phyloP scores from a whole-genome alignment of 35 echinoderm and acorn worm genomes.

The Patiria miniata region DNA sequence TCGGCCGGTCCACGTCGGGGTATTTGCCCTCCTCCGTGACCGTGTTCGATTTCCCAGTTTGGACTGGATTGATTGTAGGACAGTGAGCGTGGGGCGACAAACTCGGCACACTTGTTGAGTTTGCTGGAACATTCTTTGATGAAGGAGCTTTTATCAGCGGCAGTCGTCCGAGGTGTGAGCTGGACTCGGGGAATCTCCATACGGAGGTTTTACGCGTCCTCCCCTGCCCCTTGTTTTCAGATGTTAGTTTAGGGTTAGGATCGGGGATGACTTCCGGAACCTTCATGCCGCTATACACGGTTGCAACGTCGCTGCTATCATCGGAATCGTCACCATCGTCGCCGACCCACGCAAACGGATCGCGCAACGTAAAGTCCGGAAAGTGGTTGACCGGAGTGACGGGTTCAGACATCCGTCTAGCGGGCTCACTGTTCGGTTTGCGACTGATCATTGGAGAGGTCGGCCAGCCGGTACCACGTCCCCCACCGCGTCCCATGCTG shows the following conservation, averaged over 20 bases:
- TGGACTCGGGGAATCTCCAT: background rate
- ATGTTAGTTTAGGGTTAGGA: no score
- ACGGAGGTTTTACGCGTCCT: background rate
- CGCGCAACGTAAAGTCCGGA: background rate
- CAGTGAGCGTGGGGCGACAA: background rate
- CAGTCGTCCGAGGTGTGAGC: background rate
- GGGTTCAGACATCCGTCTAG: background rate
- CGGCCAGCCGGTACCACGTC: background rate
- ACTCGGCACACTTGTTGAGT: background rate
- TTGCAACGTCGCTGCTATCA: background rate
- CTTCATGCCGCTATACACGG: background rate
- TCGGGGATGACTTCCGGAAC: background rate
- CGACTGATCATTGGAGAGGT: no score
- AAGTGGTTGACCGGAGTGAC: background rate
- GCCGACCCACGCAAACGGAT: conserved; percentile 6
- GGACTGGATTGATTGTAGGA: background rate
- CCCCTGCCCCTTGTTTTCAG: background rate
- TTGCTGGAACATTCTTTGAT: background rate
- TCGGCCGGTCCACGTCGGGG: background rate
- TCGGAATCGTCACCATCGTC: conserved; percentile 12
- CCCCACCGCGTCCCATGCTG: background rate
- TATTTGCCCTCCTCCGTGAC: background rate
- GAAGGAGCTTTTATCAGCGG: background rate
- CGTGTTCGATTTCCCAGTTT: background rate
- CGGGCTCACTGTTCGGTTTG: conserved; percentile 1